Evolutionary conservation across 2,888 invertebrate species (phyloP).

Genomic region (Limenitis camilla): DNA sequence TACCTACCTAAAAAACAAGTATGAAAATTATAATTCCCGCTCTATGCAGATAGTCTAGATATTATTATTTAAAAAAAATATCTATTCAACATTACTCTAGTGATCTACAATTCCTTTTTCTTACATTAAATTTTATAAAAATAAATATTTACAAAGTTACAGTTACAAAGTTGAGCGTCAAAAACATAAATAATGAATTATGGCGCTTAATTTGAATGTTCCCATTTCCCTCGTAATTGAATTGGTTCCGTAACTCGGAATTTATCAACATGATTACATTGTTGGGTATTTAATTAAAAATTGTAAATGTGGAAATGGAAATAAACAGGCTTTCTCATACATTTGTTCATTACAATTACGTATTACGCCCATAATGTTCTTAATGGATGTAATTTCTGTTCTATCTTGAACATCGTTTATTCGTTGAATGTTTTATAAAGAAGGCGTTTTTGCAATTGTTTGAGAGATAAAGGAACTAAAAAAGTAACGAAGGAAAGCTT

Average conservation of each 20-base stretch:
- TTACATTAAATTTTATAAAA: background rate
- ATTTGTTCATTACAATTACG: background rate
- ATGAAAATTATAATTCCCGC: background rate
- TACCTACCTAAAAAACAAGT: background rate
- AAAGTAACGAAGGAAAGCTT: too few relatives aligned
- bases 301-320: background rate
- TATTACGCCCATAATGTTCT: background rate
- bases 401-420: background rate
- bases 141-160: background rate
- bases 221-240: slow-evolving; percentile 17
- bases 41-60: too few relatives aligned
- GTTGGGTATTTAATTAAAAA: slow-evolving; percentile 16
- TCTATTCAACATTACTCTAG: too few relatives aligned
- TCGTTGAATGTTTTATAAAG: too few relatives aligned
- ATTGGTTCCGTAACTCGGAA: slow-evolving; percentile 14
- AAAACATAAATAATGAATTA: slow-evolving; percentile 11
- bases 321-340: background rate
- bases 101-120: too few relatives aligned
- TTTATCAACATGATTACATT: slow-evolving; percentile 19
- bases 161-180: background rate
- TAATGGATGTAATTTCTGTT: background rate
- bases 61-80: too few relatives aligned
- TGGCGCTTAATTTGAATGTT: slow-evolving; percentile 13
- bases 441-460: too few relatives aligned
- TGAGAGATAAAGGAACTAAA: too few relatives aligned